A percentile compares a stretch with the other conserved stretches of the same genome.
Conservation (phyloP, 2,113 vertebrate species). For the Phaethon lepturus region DNA sequence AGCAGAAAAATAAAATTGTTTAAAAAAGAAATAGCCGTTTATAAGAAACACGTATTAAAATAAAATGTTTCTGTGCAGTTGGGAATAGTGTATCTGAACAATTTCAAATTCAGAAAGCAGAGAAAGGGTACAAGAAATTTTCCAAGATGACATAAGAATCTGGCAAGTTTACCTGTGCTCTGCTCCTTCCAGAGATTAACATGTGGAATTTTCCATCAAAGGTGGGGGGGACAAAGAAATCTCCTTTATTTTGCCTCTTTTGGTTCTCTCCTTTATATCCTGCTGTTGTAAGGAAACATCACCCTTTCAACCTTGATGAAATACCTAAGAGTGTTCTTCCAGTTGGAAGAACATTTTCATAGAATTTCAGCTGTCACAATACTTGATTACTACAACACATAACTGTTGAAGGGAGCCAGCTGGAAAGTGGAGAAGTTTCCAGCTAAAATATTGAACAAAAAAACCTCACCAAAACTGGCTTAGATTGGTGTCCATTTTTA, state of each 20-base stretch:
- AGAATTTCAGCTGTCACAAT: background rate
- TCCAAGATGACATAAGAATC: background rate
- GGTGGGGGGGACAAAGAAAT: background rate
- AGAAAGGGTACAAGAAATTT: background rate
- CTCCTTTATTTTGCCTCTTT: background rate
- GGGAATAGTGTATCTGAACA: background rate
- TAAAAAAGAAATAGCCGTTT: background rate
- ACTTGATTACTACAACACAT: background rate
- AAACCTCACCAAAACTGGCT: background rate
- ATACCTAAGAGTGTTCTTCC: background rate
- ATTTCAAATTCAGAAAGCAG: background rate
- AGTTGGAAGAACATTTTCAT: background rate
- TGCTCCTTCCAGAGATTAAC: background rate
- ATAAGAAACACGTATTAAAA: background rate
- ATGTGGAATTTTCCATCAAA: background rate
- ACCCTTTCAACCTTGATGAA: background rate
- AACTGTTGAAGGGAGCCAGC: background rate
- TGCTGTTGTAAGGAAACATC: background rate
- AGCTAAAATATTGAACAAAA: background rate
- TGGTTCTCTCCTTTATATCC: background rate
- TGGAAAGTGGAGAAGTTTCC: background rate
- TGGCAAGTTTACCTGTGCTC: background rate
- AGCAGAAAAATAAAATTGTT: background rate
- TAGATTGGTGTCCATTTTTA: background rate
- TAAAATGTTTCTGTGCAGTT: background rate